Evolutionary conservation across 2,797 vertebrate genomes (phyloP).

Genomic region (Malurus splendens): DNA sequence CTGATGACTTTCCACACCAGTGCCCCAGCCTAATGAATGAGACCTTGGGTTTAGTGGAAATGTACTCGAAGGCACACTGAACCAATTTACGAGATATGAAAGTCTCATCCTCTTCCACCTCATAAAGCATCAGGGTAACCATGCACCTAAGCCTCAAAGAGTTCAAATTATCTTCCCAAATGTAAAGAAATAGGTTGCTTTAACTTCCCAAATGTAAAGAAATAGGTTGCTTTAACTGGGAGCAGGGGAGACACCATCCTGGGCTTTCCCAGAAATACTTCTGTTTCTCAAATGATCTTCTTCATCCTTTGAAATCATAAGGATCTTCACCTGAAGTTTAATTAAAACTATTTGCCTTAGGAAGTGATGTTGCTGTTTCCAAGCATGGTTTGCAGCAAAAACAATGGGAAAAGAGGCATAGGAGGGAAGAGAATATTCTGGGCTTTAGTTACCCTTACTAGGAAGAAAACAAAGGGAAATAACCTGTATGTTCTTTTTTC

Average conservation of each 20-base stretch:
- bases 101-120: background rate
- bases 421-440: background rate
- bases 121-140: background rate
- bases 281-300: background rate
- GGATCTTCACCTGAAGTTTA: background rate
- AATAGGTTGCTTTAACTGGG: background rate
- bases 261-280: background rate
- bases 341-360: background rate
- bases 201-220: background rate
- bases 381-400: background rate
- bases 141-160: background rate
- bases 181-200: background rate
- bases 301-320: background rate
- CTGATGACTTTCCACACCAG: background rate
- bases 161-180: background rate
- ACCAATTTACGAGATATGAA: rapidly evolving
- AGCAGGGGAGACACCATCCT: background rate
- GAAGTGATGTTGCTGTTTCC: background rate
- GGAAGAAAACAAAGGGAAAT: background rate
- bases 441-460: background rate
- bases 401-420: background rate
- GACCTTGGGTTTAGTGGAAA: background rate
- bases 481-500: background rate
- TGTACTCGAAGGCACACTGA: rapidly evolving
- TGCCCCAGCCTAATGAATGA: background rate